These are phyloP conservation scores for Cephus cinctus DNA, from an alignment of 1,140 invertebrate species.

Conservation along the genomic window DNA sequence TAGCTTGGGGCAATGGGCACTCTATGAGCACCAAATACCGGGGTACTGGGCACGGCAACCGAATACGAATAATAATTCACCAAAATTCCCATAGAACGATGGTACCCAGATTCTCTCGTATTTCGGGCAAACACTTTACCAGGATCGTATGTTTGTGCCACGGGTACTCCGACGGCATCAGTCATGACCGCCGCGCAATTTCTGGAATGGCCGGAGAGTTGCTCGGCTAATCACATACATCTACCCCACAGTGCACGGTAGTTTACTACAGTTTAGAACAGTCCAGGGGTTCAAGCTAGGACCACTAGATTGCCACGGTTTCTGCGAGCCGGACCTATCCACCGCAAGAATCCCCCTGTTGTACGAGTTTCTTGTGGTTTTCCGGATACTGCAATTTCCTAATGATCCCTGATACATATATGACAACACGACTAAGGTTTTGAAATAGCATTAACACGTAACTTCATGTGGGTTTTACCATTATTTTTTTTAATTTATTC, in stretches of 20 bases:
- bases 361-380: slow-evolving; percentile 9
- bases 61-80: too few relatives aligned
- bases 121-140: too few relatives aligned
- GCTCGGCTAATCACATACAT: slow-evolving; percentile 8
- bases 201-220: slow-evolving; percentile 10
- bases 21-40: too few relatives aligned
- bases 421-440: too few relatives aligned
- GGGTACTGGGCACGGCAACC: too few relatives aligned
- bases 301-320: not conserved
- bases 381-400: not conserved
- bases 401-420: not conserved
- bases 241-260: not conserved
- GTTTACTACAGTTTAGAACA: slow-evolving; percentile 12
- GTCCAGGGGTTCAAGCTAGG: not conserved
- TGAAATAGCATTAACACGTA: too few relatives aligned
- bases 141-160: too few relatives aligned
- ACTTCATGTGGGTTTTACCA: too few relatives aligned
- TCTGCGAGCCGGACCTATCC: not conserved
- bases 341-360: not conserved
- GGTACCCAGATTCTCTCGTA: too few relatives aligned
- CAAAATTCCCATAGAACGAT: too few relatives aligned
- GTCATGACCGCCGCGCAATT: slow-evolving; percentile 23
- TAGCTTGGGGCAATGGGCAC: too few relatives aligned
- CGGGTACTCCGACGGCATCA: slow-evolving; percentile 20
- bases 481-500: too few relatives aligned